Evolutionary conservation across 2,113 vertebrate genomes (phyloP).

Genomic region (Phylloscopus trochiloides): DNA sequence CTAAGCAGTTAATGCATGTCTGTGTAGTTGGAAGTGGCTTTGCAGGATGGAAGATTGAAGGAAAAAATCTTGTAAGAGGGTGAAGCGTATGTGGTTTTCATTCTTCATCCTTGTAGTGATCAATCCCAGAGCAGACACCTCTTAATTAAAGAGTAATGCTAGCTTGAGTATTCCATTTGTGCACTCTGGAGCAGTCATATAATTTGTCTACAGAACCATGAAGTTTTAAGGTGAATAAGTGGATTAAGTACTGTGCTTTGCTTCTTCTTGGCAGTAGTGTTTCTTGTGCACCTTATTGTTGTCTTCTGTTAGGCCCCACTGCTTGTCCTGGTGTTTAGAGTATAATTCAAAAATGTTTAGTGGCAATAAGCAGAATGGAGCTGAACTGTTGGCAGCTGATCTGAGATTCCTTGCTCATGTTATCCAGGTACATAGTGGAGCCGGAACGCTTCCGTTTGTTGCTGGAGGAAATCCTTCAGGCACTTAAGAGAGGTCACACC

Average conservation of each 20-base stretch:
- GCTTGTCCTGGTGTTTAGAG: neutral
- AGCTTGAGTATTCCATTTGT: neutral
- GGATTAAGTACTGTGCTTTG: neutral
- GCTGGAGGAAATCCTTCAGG: neutral
- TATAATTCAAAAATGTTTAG: neutral
- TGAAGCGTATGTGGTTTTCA: neutral
- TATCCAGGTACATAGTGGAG: neutral
- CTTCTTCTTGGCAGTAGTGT: neutral
- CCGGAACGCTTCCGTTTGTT: neutral
- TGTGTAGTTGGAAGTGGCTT: neutral
- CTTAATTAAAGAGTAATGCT: neutral
- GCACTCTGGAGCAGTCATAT: neutral
- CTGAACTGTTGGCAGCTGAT: neutral
- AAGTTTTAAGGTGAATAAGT: neutral
- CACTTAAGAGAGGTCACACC: rapidly evolving
- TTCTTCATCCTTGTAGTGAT: neutral
- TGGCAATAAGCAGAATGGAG: neutral
- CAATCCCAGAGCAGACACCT: neutral
- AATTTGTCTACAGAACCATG: neutral
- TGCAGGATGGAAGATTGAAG: neutral
- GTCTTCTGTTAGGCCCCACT: neutral
- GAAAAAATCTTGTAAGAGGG: neutral
- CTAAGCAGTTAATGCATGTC: neutral
- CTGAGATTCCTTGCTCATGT: rapidly evolving
- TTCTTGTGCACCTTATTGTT: neutral